Evolutionary conservation across 2,113 vertebrate genomes (phyloP).

Genomic region (Phycodurus eques): DNA sequence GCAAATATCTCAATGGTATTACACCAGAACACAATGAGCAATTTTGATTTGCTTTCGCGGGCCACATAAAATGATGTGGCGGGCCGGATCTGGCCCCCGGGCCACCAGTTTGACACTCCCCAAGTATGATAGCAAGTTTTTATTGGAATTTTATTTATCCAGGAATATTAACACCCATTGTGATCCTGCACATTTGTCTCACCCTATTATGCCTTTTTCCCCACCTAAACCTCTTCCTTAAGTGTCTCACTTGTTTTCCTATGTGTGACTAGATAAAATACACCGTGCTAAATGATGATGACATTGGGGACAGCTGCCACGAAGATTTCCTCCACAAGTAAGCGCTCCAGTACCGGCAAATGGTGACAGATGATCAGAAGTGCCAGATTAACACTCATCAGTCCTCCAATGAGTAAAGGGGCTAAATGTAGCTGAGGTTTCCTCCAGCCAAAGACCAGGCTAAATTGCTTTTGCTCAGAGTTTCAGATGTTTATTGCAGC

Average conservation of each 20-base stretch:
- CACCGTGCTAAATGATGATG: conserved; percentile 89
- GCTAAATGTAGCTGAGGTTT: conserved; percentile 35
- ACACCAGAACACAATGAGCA: too few relatives aligned
- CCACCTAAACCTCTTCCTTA: neutral
- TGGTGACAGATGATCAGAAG: conserved; percentile 54
- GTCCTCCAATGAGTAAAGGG: conserved; percentile 52
- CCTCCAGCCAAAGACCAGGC: conserved; percentile 33
- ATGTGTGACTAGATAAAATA: conserved; percentile 82
- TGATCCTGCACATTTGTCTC: neutral
- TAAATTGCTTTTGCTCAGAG: conserved; percentile 30
- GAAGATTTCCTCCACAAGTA: conserved; percentile 97
- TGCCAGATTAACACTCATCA: conserved; percentile 60
- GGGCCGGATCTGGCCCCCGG: too few relatives aligned
- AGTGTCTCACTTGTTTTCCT: conserved; percentile 26
- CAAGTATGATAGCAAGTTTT: too few relatives aligned
- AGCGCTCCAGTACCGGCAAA: conserved; percentile 45
- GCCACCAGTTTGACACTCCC: too few relatives aligned
- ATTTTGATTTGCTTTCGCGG: too few relatives aligned
- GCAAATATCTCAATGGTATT: too few relatives aligned
- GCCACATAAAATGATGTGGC: too few relatives aligned
- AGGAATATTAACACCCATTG: neutral
- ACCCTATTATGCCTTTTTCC: neutral
- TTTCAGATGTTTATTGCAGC: conserved; percentile 27
- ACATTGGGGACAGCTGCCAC: conserved; percentile 96
- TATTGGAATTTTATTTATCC: neutral